Evolutionary conservation across 2,797 vertebrate species (phyloP), one percentile per base, ranked within the genome.

Genomic region (Sebastes taczanowskii): DNA sequence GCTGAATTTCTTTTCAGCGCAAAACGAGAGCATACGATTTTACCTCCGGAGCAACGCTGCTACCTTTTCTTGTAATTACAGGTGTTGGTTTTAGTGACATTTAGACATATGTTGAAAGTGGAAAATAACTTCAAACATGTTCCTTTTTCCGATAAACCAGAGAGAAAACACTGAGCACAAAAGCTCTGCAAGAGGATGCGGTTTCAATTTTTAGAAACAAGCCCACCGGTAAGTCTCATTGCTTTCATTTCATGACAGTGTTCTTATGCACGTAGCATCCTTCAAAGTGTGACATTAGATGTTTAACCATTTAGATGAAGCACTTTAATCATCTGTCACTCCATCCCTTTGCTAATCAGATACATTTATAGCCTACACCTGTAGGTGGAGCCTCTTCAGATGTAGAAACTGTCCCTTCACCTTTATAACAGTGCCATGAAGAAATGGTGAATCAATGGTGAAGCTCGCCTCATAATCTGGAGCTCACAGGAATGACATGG

Each of bases 121-220:
- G 75, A 77, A 58, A 60, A 18, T 38, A 8, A 62, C 23, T 25
- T 77, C 0, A 72, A 71, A 53, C 23, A 27, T 65, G 71, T 86
- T 86, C 75, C 70, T 25, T 74, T 84, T 83, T 65, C 38, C 7
- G 5, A 69, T 60, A 81, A 87, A 27, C 49, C 46, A 34, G 63
- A 67, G 23, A 60, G 14, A 69, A 79, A 53, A 52, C 11, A 20
- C 8, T 59, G 14, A 64, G n/a, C 66, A 27, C 56, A 75, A 56
- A 55, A 13, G 9, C 18, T 52, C 32, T 20, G 29, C 29, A 69
- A 62, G 35, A 85, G 60, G 69, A 58, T 42, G 60, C 16, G 6
- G 63, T 84, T 86, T 84, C 29, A 61, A 2, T 59, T 59, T 78
- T 78, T 64, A 80, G 46, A 76, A 78, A 52, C 6, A 55, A 60